phyloP scores from a whole-genome alignment of 2,113 vertebrate genomes.

The Apus apus region DNA sequence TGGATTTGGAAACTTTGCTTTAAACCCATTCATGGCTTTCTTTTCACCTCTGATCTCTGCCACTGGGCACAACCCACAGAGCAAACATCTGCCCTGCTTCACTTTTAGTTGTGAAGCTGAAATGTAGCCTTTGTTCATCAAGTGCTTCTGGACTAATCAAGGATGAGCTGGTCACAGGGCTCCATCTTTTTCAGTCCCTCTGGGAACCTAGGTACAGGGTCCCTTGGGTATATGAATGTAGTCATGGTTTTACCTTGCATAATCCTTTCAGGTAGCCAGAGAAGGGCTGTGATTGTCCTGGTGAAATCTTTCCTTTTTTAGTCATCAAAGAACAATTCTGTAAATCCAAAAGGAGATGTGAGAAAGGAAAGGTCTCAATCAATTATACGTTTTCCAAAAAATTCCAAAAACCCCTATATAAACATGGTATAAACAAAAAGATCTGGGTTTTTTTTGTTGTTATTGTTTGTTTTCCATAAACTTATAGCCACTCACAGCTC shows the following conservation, averaged over 20 bases:
- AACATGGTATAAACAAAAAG: neutral
- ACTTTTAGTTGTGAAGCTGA: neutral
- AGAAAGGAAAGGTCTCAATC: neutral
- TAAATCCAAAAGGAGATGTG: neutral
- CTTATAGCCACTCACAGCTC: neutral
- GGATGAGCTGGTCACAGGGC: neutral
- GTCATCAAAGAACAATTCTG: neutral
- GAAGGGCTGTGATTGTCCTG: neutral
- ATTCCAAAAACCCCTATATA: rapidly evolving
- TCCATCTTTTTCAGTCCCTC: neutral
- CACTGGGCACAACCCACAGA: neutral
- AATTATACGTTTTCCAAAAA: neutral
- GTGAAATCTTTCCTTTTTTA: neutral
- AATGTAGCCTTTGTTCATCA: neutral
- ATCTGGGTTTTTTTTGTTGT: neutral
- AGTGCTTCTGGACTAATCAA: neutral
- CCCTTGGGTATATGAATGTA: neutral
- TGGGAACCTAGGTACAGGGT: neutral
- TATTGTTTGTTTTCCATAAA: neutral
- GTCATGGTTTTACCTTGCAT: neutral
- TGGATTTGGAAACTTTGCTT: neutral
- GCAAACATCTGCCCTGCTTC: neutral
- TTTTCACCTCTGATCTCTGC: neutral
- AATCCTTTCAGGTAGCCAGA: neutral
- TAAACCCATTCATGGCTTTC: neutral